Conservation (phyloP, 2,888 invertebrate species). For the Protula sp. region DNA sequence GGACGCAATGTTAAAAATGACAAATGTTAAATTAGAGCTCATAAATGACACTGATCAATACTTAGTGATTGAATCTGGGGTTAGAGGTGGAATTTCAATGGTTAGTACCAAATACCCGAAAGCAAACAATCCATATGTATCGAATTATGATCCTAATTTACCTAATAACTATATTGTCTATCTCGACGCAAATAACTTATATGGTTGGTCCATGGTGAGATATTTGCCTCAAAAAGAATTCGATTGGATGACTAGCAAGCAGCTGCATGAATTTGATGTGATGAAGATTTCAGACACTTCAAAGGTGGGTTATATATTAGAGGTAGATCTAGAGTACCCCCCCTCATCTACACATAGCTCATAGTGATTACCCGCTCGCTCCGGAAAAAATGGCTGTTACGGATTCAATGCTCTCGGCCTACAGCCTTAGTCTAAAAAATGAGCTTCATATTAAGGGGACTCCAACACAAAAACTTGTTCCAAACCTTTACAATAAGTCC, state of each 20-base stretch:
- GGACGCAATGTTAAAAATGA: constrained; percentile 30
- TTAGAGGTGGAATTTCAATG: constrained; percentile 5
- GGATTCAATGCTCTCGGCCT: too few species aligned
- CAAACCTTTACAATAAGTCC: too few species aligned
- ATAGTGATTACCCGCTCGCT: too few species aligned
- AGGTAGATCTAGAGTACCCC: background rate
- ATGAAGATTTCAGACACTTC: background rate
- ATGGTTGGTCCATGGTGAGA: background rate
- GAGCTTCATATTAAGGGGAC: too few species aligned
- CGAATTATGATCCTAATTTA: background rate
- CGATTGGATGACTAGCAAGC: background rate
- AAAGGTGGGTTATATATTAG: background rate
- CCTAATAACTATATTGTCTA: background rate
- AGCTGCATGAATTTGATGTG: background rate
- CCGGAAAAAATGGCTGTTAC: too few species aligned
- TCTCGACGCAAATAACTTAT: constrained; percentile 1
- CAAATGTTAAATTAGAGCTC: constrained; percentile 26
- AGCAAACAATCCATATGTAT: constrained; percentile 2
- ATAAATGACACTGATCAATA: constrained; percentile 28
- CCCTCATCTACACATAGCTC: background rate
- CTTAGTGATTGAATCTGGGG: constrained; percentile 15
- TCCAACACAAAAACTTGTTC: too few species aligned
- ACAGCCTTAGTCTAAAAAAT: too few species aligned
- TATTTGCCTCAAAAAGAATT: background rate
- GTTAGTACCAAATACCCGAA: background rate